phyloP scores from a whole-genome alignment of 2,888 invertebrate species.

The Agrochola lychnidis region DNA sequence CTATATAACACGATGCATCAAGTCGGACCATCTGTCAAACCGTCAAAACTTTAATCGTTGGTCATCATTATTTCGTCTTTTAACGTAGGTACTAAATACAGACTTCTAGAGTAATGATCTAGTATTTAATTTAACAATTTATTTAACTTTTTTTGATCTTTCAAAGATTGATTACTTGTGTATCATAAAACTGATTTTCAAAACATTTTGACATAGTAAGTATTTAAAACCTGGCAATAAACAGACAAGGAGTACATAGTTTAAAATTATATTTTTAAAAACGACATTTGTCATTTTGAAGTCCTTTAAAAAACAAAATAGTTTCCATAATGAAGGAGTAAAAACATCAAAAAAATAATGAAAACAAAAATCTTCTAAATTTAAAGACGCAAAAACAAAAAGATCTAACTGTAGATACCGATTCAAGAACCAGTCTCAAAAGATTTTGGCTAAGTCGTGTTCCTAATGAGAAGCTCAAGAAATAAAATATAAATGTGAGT shows the following conservation, averaged over 20 bases:
- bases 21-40: constrained; percentile 5
- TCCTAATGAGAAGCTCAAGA: constrained; percentile 14
- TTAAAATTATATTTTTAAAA: background rate
- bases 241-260: background rate
- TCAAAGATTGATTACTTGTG: background rate
- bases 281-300: background rate
- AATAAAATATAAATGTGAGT: constrained; percentile 9
- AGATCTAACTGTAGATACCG: constrained; percentile 3
- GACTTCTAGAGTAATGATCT: background rate
- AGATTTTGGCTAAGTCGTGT: background rate
- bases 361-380: background rate
- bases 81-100: too few relatives aligned
- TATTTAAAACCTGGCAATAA: background rate
- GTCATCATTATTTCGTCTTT: background rate
- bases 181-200: background rate
- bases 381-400: constrained; percentile 1
- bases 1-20: background rate
- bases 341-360: background rate
- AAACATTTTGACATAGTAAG: background rate
- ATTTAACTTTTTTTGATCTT: background rate
- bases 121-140: background rate
- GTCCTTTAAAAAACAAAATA: background rate
- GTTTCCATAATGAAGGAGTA: background rate
- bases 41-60: background rate
- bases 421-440: constrained; percentile 3